A percentile compares a stretch with the other conserved stretches of the same genome.
These are phyloP conservation scores for Phortica variegata DNA, from an alignment of 1,140 invertebrate genomes.

Conservation along the genomic window DNA sequence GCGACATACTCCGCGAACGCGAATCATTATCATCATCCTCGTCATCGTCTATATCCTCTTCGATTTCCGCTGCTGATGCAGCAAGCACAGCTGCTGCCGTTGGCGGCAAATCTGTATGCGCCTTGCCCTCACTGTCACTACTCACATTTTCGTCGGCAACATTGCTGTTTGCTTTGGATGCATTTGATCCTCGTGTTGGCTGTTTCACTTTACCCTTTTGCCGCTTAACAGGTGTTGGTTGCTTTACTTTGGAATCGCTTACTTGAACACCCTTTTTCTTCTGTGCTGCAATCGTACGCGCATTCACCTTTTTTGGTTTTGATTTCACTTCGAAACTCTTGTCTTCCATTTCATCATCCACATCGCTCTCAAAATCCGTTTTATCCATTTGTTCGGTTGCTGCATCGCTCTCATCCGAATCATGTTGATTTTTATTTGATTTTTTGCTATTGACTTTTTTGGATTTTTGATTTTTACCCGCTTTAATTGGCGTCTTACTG, in stretches of 20 bases:
- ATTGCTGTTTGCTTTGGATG: conserved; percentile 5
- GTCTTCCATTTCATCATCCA: background rate
- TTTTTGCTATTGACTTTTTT: conserved; percentile 34
- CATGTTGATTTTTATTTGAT: conserved; percentile 3
- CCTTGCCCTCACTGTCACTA: conserved; percentile 12
- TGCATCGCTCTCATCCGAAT: conserved; percentile 6
- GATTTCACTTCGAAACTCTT: conserved; percentile 25
- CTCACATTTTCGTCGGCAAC: conserved; percentile 1
- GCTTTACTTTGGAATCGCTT: conserved; percentile 41
- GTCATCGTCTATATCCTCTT: conserved; percentile 33
- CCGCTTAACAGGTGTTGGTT: conserved; percentile 29
- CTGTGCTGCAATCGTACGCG: conserved; percentile 39
- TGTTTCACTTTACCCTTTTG: conserved; percentile 22
- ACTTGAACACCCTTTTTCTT: conserved; percentile 40
- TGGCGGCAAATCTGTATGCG: conserved; percentile 34
- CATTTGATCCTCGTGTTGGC: conserved; percentile 15
- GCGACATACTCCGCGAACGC: conserved; percentile 45
- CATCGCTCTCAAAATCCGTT: conserved; percentile 22
- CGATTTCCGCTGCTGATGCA: conserved; percentile 43
- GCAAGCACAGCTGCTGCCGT: conserved; percentile 43
- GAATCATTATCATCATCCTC: conserved; percentile 24
- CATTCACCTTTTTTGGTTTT: conserved; percentile 30
- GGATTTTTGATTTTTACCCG: conserved; percentile 37
- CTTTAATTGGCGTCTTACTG: conserved; percentile 14
- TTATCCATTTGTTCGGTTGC: background rate